Conservation (phyloP, 2,888 invertebrate species). For the Lymantria monacha region DNA sequence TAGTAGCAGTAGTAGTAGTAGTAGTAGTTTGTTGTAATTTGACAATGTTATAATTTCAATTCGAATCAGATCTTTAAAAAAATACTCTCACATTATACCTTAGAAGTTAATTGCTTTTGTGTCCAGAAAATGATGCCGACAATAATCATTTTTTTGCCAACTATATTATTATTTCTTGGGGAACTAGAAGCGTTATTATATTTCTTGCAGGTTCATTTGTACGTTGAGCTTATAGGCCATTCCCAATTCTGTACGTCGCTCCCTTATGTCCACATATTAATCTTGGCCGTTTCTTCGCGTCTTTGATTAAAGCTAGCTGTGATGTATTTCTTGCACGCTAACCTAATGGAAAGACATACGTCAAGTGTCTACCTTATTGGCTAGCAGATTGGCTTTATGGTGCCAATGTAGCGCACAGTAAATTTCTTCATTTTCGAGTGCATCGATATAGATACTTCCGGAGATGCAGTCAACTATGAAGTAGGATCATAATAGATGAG, state of each 20-base stretch:
- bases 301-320: conserved; percentile 76
- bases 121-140: too few species aligned
- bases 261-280: conserved; percentile 70
- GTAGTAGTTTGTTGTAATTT: too few species aligned
- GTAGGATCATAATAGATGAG: conserved; percentile 20
- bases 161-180: too few species aligned
- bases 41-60: too few species aligned
- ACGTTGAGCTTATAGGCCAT: conserved; percentile 25
- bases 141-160: too few species aligned
- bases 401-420: conserved; percentile 59
- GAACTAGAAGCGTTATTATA: conserved; percentile 16
- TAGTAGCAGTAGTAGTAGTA: too few species aligned
- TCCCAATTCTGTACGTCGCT: conserved; percentile 51
- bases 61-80: too few species aligned
- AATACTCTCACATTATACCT: too few species aligned
- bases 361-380: conserved; percentile 81
- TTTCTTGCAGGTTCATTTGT: conserved; percentile 48
- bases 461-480: conserved; percentile 14
- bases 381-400: conserved; percentile 71
- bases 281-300: conserved; percentile 68
- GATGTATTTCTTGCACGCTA: conserved; percentile 78
- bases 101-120: too few species aligned
- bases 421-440: conserved; percentile 53
- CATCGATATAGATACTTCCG: conserved; percentile 29
- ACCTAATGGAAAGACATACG: conserved; percentile 79